Conservation (phyloP, 2,797 vertebrate genomes). For the Argya squamiceps region DNA sequence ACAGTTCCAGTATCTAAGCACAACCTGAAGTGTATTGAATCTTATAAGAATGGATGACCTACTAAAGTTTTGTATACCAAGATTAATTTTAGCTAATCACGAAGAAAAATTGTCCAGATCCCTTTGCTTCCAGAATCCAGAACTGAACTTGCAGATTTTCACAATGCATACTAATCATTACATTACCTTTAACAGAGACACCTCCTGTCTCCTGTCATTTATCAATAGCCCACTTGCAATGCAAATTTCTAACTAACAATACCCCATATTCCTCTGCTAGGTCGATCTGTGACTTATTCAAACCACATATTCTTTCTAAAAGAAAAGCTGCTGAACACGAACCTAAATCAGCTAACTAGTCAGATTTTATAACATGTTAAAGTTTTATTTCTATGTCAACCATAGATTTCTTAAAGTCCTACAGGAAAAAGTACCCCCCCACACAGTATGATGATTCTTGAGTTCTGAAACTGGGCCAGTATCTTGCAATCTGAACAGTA, state of each 20-base stretch:
- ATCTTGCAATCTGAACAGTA: not conserved
- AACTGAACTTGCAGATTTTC: constrained; percentile 4
- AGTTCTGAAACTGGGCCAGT: not conserved
- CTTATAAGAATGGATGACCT: not conserved
- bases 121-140: constrained; percentile 11
- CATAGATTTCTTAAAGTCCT: not conserved
- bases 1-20: not conserved
- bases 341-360: not conserved
- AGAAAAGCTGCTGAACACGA: not conserved
- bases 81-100: constrained; percentile 14
- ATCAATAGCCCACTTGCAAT: constrained; percentile 7
- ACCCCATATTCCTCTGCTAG: not conserved
- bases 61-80: not conserved
- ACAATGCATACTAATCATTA: not conserved
- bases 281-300: not conserved
- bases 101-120: not conserved
- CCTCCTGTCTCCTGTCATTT: not conserved
- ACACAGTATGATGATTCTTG: not conserved
- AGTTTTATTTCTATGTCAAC: not conserved
- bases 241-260: constrained; percentile 20
- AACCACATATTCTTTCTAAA: not conserved
- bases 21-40: not conserved
- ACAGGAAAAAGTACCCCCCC: accelerated
- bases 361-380: not conserved
- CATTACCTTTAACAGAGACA: not conserved